These are phyloP conservation scores for Xylota segnis DNA, from an alignment of 2,888 invertebrate species.

Conservation along the genomic window DNA sequence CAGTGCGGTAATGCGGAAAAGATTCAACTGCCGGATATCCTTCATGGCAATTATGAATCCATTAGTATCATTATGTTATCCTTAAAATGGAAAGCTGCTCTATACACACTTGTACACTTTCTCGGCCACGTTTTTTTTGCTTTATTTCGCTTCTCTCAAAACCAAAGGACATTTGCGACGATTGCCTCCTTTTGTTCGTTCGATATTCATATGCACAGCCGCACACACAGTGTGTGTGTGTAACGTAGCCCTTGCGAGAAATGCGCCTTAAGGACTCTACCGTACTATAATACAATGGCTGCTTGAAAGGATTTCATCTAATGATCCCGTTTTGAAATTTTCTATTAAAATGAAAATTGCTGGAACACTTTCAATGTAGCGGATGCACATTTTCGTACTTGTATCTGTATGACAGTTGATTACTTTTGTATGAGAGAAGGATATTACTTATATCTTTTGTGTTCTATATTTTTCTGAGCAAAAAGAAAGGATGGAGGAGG, in stretches of 20 bases:
- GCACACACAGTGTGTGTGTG: neutral
- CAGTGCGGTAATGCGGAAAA: conserved; percentile 52
- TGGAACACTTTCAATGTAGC: conserved; percentile 22
- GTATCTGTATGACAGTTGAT: neutral
- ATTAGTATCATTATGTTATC: conserved; percentile 70
- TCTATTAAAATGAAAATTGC: conserved; percentile 44
- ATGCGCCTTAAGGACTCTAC: neutral
- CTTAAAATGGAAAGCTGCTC: conserved; percentile 41
- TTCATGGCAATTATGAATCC: conserved; percentile 72
- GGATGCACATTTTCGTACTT: conserved; percentile 40
- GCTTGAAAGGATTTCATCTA: conserved; percentile 33
- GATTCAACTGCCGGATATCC: conserved; percentile 63
- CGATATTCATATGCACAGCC: neutral
- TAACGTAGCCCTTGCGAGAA: neutral
- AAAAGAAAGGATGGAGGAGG: neutral
- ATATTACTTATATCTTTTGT: conserved; percentile 25
- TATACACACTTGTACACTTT: conserved; percentile 25
- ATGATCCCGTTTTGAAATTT: conserved; percentile 43
- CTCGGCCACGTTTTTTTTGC: neutral
- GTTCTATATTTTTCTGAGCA: conserved; percentile 1
- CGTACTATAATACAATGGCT: neutral
- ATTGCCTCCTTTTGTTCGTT: conserved; percentile 14
- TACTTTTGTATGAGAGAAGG: neutral
- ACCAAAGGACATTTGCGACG: conserved; percentile 40
- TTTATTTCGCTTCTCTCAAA: conserved; percentile 10